Conservation (phyloP, 2,113 vertebrate genomes). For the Procavia capensis region DNA sequence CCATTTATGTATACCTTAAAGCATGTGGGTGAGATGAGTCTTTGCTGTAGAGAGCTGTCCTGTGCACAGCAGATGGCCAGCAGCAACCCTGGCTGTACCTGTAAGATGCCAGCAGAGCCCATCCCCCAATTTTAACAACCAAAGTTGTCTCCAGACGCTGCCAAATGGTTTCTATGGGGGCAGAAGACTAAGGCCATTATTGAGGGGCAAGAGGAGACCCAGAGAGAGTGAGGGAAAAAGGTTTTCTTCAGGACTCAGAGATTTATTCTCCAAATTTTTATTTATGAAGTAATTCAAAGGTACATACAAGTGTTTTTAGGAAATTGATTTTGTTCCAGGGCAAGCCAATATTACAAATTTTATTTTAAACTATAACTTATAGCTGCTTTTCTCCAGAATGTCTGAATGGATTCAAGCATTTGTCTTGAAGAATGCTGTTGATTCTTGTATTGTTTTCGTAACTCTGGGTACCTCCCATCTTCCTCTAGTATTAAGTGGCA, state of each 20-base stretch:
- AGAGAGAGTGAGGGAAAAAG: not conserved
- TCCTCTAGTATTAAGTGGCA: not conserved
- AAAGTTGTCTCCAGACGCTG: not conserved
- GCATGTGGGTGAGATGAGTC: not conserved
- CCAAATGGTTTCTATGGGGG: not conserved
- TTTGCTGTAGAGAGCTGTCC: not conserved
- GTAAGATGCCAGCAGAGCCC: not conserved
- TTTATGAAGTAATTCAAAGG: slow-evolving; percentile 17
- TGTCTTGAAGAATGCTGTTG: not conserved
- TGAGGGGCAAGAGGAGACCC: not conserved
- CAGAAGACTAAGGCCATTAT: not conserved
- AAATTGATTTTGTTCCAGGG: slow-evolving; percentile 29
- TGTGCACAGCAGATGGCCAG: not conserved
- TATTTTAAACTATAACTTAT: slow-evolving; percentile 28
- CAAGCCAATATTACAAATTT: slow-evolving; percentile 6
- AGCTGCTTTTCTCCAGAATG: not conserved
- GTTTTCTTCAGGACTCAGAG: slow-evolving; percentile 3
- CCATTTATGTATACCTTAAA: not conserved
- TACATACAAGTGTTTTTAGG: slow-evolving; percentile 14
- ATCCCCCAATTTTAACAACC: not conserved
- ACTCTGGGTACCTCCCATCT: not conserved
- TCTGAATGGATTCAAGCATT: not conserved
- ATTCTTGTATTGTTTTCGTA: not conserved
- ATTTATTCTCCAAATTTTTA: slow-evolving; percentile 35
- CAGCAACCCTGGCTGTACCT: not conserved